Percentiles rank a stretch among this genome's conserved stretches.
phyloP scores from a whole-genome alignment of 2,888 invertebrate species.

The Megalurothrips usitatus region DNA sequence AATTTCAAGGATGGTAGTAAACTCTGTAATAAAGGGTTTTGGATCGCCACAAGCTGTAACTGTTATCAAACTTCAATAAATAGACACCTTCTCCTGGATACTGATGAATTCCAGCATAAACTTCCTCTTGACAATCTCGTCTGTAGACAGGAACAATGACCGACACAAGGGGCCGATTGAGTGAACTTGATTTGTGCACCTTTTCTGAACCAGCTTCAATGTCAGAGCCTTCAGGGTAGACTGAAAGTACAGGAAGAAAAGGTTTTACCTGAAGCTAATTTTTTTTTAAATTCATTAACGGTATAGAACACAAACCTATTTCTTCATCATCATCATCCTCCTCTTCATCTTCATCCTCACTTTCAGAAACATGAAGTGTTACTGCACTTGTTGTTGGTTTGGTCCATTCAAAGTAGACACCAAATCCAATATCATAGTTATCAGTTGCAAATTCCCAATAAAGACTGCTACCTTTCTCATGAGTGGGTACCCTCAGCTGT shows the following conservation, averaged over 20 bases:
- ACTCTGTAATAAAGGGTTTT: constrained; percentile 99
- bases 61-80: constrained; percentile 97
- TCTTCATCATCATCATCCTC: constrained; percentile 58
- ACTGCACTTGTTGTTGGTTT: constrained; percentile 74
- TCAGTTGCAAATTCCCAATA: constrained; percentile 99
- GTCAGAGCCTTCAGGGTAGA: constrained; percentile 51
- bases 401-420: constrained; percentile 97
- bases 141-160: constrained; percentile 92
- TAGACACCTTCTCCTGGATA: constrained; percentile 98
- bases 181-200: constrained; percentile 39
- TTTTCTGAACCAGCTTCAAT: constrained; percentile 55
- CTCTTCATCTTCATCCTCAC: constrained; percentile 83
- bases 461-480: constrained; percentile 83
- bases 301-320: constrained; percentile 44
- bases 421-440: constrained; percentile 95
- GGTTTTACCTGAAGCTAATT: constrained; percentile 5
- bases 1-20: constrained; percentile 74
- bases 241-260: constrained; percentile 36
- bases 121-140: constrained; percentile 93
- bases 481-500: constrained; percentile 87
- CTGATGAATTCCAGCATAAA: constrained; percentile 94
- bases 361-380: constrained; percentile 90
- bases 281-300: constrained; percentile 34
- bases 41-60: constrained; percentile 97
- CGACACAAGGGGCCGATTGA: constrained; percentile 59